phyloP scores from a whole-genome alignment of 2,888 invertebrate genomes.

The Orthonychiurus folsomi region DNA sequence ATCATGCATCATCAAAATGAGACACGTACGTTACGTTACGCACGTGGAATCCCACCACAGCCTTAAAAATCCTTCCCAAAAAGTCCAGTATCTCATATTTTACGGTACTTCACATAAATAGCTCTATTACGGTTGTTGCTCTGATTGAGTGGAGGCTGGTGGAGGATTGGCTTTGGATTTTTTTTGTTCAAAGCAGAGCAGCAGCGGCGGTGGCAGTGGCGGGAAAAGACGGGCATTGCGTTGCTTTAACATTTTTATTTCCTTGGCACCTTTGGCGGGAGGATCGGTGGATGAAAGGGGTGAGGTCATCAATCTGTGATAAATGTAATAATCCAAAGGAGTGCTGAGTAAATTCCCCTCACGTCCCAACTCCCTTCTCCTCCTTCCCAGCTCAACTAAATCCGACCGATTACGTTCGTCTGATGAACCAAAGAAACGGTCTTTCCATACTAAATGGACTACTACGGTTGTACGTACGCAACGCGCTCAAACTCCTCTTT shows the following conservation, averaged over 20 bases:
- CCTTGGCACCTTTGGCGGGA: neutral
- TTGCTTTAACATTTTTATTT: neutral
- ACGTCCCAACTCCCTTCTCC: conserved; percentile 28
- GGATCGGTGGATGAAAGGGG: conserved; percentile 14
- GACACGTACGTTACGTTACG: too few species aligned
- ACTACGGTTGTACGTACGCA: neutral
- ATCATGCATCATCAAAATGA: too few species aligned
- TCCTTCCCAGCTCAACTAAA: conserved; percentile 37
- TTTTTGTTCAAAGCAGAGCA: neutral
- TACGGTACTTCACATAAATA: too few species aligned
- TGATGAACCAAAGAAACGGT: conserved; percentile 39
- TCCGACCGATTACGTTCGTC: conserved; percentile 40
- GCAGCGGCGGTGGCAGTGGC: neutral
- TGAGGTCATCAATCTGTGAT: conserved; percentile 39
- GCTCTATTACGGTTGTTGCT: too few species aligned
- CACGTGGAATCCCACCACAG: too few species aligned
- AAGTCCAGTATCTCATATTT: too few species aligned
- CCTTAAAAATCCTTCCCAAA: too few species aligned
- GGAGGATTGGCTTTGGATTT: neutral
- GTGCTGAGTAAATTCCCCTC: conserved; percentile 27
- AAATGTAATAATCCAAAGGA: conserved; percentile 37
- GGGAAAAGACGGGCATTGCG: neutral
- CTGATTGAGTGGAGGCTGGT: neutral
- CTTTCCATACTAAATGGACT: conserved; percentile 33
- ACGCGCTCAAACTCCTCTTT: too few species aligned